phyloP scores from a whole-genome alignment of 2,888 invertebrate genomes.

The Gasteruption jaculator region DNA sequence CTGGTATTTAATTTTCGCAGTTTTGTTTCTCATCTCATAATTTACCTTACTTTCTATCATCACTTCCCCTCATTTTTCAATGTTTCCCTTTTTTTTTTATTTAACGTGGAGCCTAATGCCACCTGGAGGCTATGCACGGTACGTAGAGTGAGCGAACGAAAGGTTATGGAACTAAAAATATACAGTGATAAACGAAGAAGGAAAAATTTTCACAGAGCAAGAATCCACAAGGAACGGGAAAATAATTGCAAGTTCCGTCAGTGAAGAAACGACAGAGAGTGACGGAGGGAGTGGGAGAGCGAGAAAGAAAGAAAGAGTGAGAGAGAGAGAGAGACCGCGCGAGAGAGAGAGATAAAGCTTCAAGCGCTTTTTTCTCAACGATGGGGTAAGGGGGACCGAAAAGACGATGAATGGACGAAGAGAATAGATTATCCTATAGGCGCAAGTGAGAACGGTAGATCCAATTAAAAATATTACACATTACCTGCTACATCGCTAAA shows the following conservation, averaged over 20 bases:
- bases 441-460: slow-evolving; percentile 38
- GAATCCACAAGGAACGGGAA: slow-evolving; percentile 47
- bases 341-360: slow-evolving; percentile 22
- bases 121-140: slow-evolving; percentile 31
- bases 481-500: slow-evolving; percentile 46
- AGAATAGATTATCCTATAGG: background rate
- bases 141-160: slow-evolving; percentile 22
- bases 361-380: slow-evolving; percentile 29
- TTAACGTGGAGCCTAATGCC: slow-evolving; percentile 32
- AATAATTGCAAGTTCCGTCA: slow-evolving; percentile 50
- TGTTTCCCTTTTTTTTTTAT: slow-evolving; percentile 12
- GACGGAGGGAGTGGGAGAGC: slow-evolving; percentile 15
- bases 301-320: slow-evolving; percentile 21
- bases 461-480: slow-evolving; percentile 52
- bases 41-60: too few relatives aligned
- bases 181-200: slow-evolving; percentile 8
- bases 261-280: slow-evolving; percentile 25
- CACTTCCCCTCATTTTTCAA: slow-evolving; percentile 24
- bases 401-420: slow-evolving; percentile 5
- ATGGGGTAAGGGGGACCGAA: slow-evolving; percentile 9
- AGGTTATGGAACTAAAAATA: slow-evolving; percentile 29
- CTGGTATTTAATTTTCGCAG: too few relatives aligned
- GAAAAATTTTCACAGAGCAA: slow-evolving; percentile 41
- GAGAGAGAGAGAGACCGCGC: slow-evolving; percentile 24
- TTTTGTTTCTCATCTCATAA: too few relatives aligned